A percentile compares a stretch with the other conserved stretches of the same genome.
phyloP scores from a whole-genome alignment of 2,888 invertebrate genomes.

The Tenthredo notha region DNA sequence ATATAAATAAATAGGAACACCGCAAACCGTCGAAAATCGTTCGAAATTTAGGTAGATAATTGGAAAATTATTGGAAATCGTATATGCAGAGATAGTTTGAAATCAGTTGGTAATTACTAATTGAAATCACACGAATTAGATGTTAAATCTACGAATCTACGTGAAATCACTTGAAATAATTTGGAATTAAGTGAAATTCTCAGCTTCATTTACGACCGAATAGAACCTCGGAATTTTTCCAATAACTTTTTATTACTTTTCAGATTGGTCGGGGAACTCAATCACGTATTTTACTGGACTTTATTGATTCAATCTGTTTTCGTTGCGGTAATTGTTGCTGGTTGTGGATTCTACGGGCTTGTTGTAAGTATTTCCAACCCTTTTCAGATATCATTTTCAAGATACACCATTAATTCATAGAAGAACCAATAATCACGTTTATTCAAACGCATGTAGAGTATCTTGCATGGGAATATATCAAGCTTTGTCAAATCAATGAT shows the following conservation, averaged over 20 bases:
- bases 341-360: constrained; percentile 27
- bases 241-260: not conserved
- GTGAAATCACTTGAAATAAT: not conserved
- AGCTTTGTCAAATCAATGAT: constrained; percentile 27
- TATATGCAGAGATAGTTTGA: not conserved
- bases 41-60: not conserved
- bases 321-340: constrained; percentile 13
- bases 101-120: not conserved
- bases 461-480: constrained; percentile 25
- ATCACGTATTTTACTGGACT: constrained; percentile 33
- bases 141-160: not conserved
- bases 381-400: not conserved
- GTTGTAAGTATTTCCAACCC: not conserved
- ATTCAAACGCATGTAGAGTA: not conserved
- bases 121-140: not conserved
- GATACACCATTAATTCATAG: not conserved
- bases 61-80: not conserved
- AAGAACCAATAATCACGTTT: not conserved
- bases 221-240: not conserved
- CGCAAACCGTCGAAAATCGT: not conserved
- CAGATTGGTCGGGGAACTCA: constrained; percentile 36
- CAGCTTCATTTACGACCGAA: not conserved
- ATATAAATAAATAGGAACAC: not conserved
- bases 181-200: not conserved
- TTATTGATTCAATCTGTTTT: constrained; percentile 30